A percentile compares a stretch with the other conserved stretches of the same genome.
These are phyloP conservation scores for Rhagium mordax DNA, from an alignment of 2,888 invertebrate genomes.

Conservation along the genomic window DNA sequence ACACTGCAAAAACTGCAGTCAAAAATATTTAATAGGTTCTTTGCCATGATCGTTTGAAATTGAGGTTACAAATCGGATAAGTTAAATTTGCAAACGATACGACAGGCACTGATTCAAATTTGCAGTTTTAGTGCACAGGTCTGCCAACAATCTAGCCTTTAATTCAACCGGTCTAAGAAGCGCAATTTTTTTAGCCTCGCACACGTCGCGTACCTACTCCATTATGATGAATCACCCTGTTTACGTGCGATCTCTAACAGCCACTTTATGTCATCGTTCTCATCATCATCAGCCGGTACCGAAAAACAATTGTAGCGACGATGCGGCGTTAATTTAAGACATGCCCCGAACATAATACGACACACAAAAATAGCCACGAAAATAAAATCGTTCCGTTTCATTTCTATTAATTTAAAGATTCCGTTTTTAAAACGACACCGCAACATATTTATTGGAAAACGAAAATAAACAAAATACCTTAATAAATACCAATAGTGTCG, in stretches of 20 bases:
- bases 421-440: conserved; percentile 34
- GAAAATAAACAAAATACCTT: conserved; percentile 57
- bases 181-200: too few species aligned
- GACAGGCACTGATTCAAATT: too few species aligned
- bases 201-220: not conserved
- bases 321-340: conserved; percentile 38
- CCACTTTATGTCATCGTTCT: conserved; percentile 13
- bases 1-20: too few species aligned
- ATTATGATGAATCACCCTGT: conserved; percentile 8
- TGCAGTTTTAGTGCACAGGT: too few species aligned
- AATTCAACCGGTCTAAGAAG: too few species aligned
- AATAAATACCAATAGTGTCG: conserved; percentile 56
- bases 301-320: conserved; percentile 21
- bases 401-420: conserved; percentile 47
- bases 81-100: too few species aligned
- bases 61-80: too few species aligned
- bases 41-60: too few species aligned
- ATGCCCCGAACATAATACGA: conserved; percentile 25
- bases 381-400: conserved; percentile 42
- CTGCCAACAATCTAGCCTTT: too few species aligned
- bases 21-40: too few species aligned
- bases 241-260: conserved; percentile 12
- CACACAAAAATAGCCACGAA: conserved; percentile 43
- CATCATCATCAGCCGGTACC: conserved; percentile 1
- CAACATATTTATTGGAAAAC: conserved; percentile 53